Conservation (phyloP, 2,113 vertebrate genomes). For the Emberiza fucata region DNA sequence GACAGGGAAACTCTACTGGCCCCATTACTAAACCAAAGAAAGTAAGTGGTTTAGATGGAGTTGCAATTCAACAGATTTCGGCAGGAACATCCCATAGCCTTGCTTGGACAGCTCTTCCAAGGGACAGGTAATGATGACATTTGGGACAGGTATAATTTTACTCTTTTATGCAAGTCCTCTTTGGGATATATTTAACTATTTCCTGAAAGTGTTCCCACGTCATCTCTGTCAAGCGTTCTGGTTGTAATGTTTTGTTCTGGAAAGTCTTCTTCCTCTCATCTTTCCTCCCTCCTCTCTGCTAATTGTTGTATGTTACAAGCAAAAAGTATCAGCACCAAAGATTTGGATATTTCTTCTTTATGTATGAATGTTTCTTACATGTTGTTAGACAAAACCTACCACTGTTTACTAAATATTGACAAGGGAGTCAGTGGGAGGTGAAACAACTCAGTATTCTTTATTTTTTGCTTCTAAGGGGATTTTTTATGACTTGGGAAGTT, state of each 20-base stretch:
- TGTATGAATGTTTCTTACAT: background rate
- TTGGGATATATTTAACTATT: background rate
- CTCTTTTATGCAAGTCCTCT: background rate
- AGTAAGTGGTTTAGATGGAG: conserved; percentile 92
- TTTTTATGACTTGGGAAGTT: background rate
- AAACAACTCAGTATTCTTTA: background rate
- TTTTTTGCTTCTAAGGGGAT: background rate
- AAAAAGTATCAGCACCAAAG: background rate
- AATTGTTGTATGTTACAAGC: background rate
- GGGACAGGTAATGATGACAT: conserved; percentile 82
- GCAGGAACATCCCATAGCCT: conserved; percentile 96
- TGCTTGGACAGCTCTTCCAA: conserved; percentile 96
- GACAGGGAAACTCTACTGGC: conserved; percentile 97
- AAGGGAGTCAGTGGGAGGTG: background rate
- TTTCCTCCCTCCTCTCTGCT: background rate
- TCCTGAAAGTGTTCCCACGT: background rate
- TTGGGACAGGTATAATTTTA: background rate
- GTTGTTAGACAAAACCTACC: background rate
- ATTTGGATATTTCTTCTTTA: background rate
- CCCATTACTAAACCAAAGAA: conserved; percentile 99
- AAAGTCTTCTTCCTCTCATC: background rate
- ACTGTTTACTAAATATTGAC: background rate
- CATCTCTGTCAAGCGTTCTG: background rate
- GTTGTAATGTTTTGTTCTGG: background rate
- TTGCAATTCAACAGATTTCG: conserved; percentile 95